Conservation (phyloP, 1,140 invertebrate genomes). For the Zaprionus gabonicus region DNA sequence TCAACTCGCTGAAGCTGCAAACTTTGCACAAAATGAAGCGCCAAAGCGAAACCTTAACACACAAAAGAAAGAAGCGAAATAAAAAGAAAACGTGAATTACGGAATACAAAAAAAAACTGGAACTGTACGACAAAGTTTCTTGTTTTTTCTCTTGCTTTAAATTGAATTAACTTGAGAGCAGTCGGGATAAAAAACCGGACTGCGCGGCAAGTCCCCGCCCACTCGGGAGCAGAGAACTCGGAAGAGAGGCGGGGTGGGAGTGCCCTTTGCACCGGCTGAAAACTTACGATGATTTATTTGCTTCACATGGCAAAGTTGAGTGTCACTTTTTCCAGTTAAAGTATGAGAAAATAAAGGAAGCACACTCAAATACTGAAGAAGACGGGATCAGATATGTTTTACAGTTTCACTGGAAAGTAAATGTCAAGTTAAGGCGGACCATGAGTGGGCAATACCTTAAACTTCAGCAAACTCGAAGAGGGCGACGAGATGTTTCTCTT, state of each 20-base stretch:
- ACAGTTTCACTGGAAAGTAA: constrained; percentile 18
- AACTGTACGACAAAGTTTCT: constrained; percentile 68
- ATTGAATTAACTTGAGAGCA: constrained; percentile 79
- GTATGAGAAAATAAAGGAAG: constrained; percentile 14
- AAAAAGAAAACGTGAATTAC: constrained; percentile 39
- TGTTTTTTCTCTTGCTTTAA: constrained; percentile 62
- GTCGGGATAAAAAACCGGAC: constrained; percentile 21
- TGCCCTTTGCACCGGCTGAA: constrained; percentile 73
- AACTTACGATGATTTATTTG: constrained; percentile 81
- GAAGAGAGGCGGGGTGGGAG: background rate
- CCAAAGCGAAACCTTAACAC: constrained; percentile 65
- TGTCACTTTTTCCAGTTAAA: constrained; percentile 66
- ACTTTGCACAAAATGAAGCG: constrained; percentile 74
- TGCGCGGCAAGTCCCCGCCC: background rate
- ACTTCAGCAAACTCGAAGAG: background rate
- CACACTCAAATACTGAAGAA: background rate
- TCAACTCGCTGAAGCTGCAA: constrained; percentile 73
- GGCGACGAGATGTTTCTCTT: no score
- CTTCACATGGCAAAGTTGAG: constrained; percentile 79
- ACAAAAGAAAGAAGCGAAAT: constrained; percentile 26
- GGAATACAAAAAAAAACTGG: constrained; percentile 33
- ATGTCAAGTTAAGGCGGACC: constrained; percentile 14
- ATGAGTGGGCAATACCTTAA: constrained; percentile 1
- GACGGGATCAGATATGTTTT: constrained; percentile 28
- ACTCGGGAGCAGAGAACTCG: background rate